Evolutionary conservation across 2,113 vertebrate species (phyloP), one percentile per base, ranked within the genome.

Genomic region (Tyto alba): DNA sequence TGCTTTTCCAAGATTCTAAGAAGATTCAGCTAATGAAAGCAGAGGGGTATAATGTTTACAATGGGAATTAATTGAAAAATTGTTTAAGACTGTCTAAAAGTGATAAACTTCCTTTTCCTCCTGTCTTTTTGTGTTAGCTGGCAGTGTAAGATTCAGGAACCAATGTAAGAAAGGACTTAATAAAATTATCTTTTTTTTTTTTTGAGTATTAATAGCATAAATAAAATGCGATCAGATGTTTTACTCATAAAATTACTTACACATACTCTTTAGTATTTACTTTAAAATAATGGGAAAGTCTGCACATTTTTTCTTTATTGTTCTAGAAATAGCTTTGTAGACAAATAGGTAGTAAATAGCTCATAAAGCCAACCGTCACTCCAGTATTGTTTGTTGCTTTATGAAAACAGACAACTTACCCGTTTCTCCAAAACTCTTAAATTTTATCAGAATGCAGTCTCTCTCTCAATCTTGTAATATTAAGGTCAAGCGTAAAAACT

Each of bases 41-140:
- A 85, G 98, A 99, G 95, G 99, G 98, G 32, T 99, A 99, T 88
- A 99, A 99, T 90, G 78, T 99, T 96, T 94, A 98, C 94, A 95
- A 97, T 34, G 98, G 98, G 77, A 89, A 97, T 62, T 97, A 97
- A 64, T 6, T 84, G 29, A 79, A 77, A 81, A 89, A 36, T 3
- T 53, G 23, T 40, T 45, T 19, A 68, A 67, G 25, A 34, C 16
- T 59, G n/a, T 71, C 52, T 41, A 77, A 9, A 85, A 88, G 7
- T 16, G 7, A 26, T 41, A 9, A 17, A 50, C 62, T 74, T 36
- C 27, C 21, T 85, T 84, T 73, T 55, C 45, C 27, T 84, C 36
- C 38, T 8, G 5, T 56, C n/a, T 82, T 76, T 30, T 74, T 93
- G 13, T 56, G 21, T 64, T 90, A 90, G 53, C n/a, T 92, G 56